phyloP scores from a whole-genome alignment of 2,888 invertebrate species.

The Cerastoderma edule region DNA sequence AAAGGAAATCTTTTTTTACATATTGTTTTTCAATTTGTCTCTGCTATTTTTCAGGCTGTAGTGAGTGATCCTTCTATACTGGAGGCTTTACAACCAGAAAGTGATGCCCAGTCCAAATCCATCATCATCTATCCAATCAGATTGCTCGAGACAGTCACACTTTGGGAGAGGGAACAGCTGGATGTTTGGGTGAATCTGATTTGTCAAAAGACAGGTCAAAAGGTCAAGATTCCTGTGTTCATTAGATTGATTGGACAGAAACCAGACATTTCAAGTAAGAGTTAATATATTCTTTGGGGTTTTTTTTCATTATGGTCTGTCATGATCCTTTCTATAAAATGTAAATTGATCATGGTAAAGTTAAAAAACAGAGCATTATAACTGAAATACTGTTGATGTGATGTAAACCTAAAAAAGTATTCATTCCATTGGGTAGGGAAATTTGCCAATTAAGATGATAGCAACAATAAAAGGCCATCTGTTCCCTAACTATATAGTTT shows the following conservation, averaged over 20 bases:
- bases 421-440: not conserved
- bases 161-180: slow-evolving; percentile 76
- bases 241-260: slow-evolving; percentile 78
- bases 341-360: not conserved
- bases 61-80: slow-evolving; percentile 76
- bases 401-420: not conserved
- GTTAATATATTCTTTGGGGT: not conserved
- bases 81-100: slow-evolving; percentile 70
- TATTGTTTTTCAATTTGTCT: not conserved
- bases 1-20: not conserved
- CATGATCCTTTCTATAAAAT: not conserved
- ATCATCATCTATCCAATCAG: slow-evolving; percentile 75
- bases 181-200: slow-evolving; percentile 74
- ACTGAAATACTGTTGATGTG: not conserved
- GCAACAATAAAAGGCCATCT: too few species aligned
- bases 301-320: not conserved
- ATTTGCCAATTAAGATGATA: not conserved
- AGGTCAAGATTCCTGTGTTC: slow-evolving; percentile 73
- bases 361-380: not conserved
- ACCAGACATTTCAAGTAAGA: slow-evolving; percentile 69
- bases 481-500: too few species aligned
- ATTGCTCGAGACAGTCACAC: slow-evolving; percentile 71
- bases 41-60: slow-evolving; percentile 66
- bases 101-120: slow-evolving; percentile 68
- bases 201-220: slow-evolving; percentile 76